phyloP scores from a whole-genome alignment of 2,113 vertebrate genomes.

The Hemiscyllium ocellatum region DNA sequence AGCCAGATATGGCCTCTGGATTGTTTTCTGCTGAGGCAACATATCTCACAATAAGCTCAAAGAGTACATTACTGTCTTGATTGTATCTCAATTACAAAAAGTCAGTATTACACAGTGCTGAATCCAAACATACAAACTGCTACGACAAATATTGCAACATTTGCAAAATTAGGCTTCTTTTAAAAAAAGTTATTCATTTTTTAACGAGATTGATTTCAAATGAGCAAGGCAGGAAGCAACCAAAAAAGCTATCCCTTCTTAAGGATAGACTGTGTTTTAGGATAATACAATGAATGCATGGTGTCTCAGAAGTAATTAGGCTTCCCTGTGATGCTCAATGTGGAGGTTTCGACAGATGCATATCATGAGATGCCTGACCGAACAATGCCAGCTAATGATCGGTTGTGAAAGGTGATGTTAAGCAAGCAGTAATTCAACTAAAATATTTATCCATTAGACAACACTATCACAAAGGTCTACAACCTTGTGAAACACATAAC shows the following conservation, averaged over 20 bases:
- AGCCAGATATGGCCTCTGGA: slow-evolving; percentile 40
- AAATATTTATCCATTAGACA: not conserved
- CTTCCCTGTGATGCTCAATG: slow-evolving; percentile 42
- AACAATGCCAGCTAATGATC: slow-evolving; percentile 45
- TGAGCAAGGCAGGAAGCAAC: too few species aligned
- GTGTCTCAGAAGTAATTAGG: slow-evolving; percentile 41
- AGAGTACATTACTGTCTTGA: slow-evolving; percentile 30
- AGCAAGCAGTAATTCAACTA: slow-evolving; percentile 15
- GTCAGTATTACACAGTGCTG: slow-evolving; percentile 41
- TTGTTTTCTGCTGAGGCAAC: slow-evolving; percentile 41
- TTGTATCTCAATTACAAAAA: not conserved
- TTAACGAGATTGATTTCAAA: not conserved
- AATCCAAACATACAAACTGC: slow-evolving; percentile 39
- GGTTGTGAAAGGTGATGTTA: slow-evolving; percentile 41
- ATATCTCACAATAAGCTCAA: slow-evolving; percentile 43
- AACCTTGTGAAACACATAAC: not conserved
- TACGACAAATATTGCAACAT: not conserved
- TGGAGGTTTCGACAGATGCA: slow-evolving; percentile 45
- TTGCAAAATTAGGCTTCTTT: not conserved
- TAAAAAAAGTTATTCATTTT: not conserved
- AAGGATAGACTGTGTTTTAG: not conserved
- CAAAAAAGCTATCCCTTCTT: not conserved
- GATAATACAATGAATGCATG: slow-evolving; percentile 1
- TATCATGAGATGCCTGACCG: slow-evolving; percentile 43
- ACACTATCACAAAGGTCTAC: slow-evolving; percentile 2